Conservation (phyloP, 2,888 invertebrate genomes). For the Aleiodes testaceus region DNA sequence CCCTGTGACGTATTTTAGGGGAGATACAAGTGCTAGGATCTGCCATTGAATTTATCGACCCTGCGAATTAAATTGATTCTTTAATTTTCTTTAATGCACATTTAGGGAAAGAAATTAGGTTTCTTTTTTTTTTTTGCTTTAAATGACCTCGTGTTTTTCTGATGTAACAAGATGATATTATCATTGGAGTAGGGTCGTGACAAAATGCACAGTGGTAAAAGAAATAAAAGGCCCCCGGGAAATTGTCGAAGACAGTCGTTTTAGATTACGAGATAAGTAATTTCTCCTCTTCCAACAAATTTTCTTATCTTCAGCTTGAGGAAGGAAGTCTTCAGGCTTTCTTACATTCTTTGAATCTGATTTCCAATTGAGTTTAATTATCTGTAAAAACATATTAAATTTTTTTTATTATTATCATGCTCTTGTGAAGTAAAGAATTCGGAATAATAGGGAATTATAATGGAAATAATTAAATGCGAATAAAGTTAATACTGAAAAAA, state of each 20-base stretch:
- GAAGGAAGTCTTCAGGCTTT: background rate
- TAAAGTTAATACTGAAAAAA: conserved; percentile 5
- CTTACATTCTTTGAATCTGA: conserved; percentile 1
- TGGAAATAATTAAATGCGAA: background rate
- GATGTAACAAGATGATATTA: conserved; percentile 6
- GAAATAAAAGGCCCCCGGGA: conserved; percentile 29
- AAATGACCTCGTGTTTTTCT: conserved; percentile 1
- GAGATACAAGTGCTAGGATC: background rate
- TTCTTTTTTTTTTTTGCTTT: background rate
- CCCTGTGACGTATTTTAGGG: conserved; percentile 20
- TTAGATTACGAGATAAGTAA: conserved; percentile 28
- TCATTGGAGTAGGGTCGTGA: conserved; percentile 15
- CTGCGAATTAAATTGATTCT: background rate
- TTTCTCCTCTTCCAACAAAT: conserved; percentile 1
- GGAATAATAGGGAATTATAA: too few species aligned
- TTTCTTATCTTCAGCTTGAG: background rate
- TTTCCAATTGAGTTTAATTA: background rate
- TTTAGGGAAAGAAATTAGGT: too few species aligned
- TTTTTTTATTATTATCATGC: too few species aligned
- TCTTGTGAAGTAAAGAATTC: too few species aligned
- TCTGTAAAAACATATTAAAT: conserved; percentile 1
- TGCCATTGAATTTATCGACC: background rate
- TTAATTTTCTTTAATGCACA: background rate
- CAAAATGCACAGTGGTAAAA: conserved; percentile 43
- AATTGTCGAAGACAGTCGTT: conserved; percentile 31